These are phyloP conservation scores for Panopea generosa DNA, from an alignment of 2,888 invertebrate species.

Conservation along the genomic window DNA sequence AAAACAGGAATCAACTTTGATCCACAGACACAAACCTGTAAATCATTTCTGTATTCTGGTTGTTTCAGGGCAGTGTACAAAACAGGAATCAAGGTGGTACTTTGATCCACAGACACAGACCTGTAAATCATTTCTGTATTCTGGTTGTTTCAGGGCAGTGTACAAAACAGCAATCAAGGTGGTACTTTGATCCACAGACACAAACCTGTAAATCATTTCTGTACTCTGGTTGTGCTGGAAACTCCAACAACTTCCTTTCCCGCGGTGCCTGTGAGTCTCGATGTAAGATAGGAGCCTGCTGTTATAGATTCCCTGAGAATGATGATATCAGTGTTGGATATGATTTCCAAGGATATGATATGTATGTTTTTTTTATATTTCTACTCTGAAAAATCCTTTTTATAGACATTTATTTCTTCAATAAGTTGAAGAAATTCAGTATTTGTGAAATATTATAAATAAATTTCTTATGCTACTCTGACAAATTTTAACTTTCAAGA, in stretches of 20 bases:
- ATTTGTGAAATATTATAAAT: too few relatives aligned
- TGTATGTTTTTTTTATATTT: constrained; percentile 68
- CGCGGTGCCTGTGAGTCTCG: constrained; percentile 69
- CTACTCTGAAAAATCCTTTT: too few relatives aligned
- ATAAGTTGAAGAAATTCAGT: too few relatives aligned
- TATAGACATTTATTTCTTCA: too few relatives aligned
- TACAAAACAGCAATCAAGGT: constrained; percentile 64
- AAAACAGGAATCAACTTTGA: constrained; percentile 77
- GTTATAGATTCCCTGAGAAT: constrained; percentile 70
- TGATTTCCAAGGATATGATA: constrained; percentile 77
- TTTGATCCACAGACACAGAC: constrained; percentile 71
- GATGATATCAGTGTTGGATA: constrained; percentile 71
- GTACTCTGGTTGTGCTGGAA: constrained; percentile 79
- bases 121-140: constrained; percentile 77
- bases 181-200: constrained; percentile 74
- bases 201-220: constrained; percentile 75
- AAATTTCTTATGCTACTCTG: too few relatives aligned
- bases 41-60: constrained; percentile 72
- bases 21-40: constrained; percentile 69
- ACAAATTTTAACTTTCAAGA: too few relatives aligned
- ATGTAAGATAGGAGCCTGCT: constrained; percentile 80
- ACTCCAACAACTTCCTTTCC: constrained; percentile 76
- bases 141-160: constrained; percentile 66
- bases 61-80: constrained; percentile 68
- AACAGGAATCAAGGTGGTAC: constrained; percentile 72